These are phyloP conservation scores for Galeopterus variegatus DNA, from an alignment of 2,113 vertebrate species.

Conservation along the genomic window DNA sequence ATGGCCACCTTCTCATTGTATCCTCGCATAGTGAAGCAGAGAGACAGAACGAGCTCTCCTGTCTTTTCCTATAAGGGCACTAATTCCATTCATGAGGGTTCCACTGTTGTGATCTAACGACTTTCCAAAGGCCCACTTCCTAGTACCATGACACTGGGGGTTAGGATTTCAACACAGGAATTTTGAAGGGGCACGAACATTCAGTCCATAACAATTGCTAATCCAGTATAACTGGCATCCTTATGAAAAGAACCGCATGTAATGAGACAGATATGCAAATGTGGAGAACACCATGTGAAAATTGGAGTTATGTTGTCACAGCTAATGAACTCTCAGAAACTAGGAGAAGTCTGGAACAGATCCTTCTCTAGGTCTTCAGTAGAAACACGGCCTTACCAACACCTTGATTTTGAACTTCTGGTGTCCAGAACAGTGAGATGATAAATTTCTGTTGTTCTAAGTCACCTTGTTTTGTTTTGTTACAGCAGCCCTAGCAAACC, in stretches of 20 bases:
- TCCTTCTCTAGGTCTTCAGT: background rate
- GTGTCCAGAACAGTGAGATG: background rate
- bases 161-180: too few relatives aligned
- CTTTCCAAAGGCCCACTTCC: background rate
- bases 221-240: background rate
- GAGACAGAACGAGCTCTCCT: background rate
- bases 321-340: background rate
- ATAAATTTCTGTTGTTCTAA: background rate
- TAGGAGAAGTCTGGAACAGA: background rate
- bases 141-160: background rate
- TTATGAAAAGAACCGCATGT: background rate
- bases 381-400: rapidly evolving
- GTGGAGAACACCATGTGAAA: background rate
- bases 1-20: background rate
- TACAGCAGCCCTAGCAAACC: background rate
- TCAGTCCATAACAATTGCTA: background rate
- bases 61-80: background rate
- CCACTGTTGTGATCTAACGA: background rate
- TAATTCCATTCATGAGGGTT: background rate
- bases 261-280: background rate
- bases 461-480: background rate
- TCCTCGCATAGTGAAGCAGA: background rate
- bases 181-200: background rate
- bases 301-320: background rate
- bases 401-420: background rate